Evolutionary conservation across 1,140 invertebrate species (phyloP), one percentile per base, ranked within the genome.

Genomic region (Hermetia illucens): DNA sequence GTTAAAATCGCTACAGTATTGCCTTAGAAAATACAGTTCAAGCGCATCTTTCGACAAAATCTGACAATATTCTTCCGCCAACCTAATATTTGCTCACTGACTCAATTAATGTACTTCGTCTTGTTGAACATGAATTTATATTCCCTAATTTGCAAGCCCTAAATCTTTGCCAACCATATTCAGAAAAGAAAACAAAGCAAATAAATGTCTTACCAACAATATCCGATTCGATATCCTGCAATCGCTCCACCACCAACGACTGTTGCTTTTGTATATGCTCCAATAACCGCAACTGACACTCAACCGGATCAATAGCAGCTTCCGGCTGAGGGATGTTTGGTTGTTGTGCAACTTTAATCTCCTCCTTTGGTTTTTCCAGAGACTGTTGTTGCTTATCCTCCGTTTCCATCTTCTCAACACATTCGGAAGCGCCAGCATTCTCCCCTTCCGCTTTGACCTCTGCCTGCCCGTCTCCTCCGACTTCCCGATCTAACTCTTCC

Each of bases 231-330:
- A 89, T 76, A 29, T 72, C 71, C 44, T 75, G 73, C n/a, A 89
- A 67, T 29, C 75, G 60, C 2, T 73, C 66, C 44, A 82, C 74
- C 18, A 88, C 68, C 40, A 79, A 68, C 39, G 70, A 67, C 52
- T 87, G 80, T 50, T 75, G 75, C 48, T 80, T 68, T 44, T 78
- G 72, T 22, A 91, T 74, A 50, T 89, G 83, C 19, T 81, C 73
- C 33, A 89, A 62, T 15, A 91, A 63, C 49, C 80, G 74, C 43
- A 80, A 65, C 39, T 81, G 71, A 55, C 85, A 89, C 52, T 82
- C 81, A 25, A 69, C 62, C 21, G 75, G 72, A 62, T 87, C 80
- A 39, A 88, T 87, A 2, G 79, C 72, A 9, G 80, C 79, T 62
- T 87, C 82, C 0, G 82, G 81, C 60, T 82, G 72, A 12, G 83